Percentiles rank a stretch among this genome's conserved stretches.
These are phyloP conservation scores for Atlantisia rogersi DNA, from an alignment of 2,113 vertebrate genomes.

Conservation along the genomic window DNA sequence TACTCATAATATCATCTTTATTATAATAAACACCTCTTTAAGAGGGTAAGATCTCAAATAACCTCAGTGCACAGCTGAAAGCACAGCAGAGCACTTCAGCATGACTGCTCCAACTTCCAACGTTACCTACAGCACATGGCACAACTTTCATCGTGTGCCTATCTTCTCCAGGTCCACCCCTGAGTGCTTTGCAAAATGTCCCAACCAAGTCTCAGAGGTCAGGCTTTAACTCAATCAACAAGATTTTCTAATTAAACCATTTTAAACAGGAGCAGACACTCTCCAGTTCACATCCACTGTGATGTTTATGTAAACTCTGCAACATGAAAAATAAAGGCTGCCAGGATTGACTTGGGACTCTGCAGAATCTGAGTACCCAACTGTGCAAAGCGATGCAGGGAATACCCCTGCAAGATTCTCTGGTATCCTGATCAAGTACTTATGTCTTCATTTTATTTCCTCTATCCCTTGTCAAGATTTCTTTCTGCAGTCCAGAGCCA, in stretches of 20 bases:
- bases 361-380: background rate
- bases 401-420: background rate
- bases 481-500: background rate
- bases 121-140: background rate
- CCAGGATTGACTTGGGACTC: background rate
- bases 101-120: background rate
- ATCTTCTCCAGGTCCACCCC: background rate
- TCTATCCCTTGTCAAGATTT: background rate
- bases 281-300: background rate
- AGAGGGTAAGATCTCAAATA: background rate
- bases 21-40: constrained; percentile 1
- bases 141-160: background rate
- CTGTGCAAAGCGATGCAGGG: background rate
- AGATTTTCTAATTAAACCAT: background rate
- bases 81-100: background rate
- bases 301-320: background rate
- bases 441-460: background rate
- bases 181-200: background rate
- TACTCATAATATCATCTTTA: background rate
- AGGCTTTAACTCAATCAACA: background rate
- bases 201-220: background rate
- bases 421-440: background rate
- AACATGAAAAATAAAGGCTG: background rate
- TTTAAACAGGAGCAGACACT: background rate
- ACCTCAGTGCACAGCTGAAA: background rate